Evolutionary conservation across 2,113 vertebrate species (phyloP).

Genomic region (Brachyhypopomus gauderio): DNA sequence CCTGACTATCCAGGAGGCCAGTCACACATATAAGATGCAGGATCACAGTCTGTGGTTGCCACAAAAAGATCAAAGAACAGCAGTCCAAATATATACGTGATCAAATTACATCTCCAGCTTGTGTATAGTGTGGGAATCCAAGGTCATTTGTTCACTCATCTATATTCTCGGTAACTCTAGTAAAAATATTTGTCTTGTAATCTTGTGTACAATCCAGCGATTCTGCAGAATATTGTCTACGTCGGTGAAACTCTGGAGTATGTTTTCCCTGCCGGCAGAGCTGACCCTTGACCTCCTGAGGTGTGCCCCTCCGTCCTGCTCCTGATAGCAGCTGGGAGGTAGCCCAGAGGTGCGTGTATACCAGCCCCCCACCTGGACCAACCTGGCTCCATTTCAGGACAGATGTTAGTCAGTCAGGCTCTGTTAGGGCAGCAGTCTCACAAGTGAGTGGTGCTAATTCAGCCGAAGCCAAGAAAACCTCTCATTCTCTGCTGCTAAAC

Average conservation of each 20-base stretch:
- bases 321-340: background rate
- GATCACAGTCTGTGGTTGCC: slow-evolving; percentile 15
- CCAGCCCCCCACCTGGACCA: background rate
- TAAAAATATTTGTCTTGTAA: too few relatives aligned
- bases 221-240: background rate
- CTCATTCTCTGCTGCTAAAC: background rate
- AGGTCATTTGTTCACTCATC: too few relatives aligned
- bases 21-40: slow-evolving; percentile 5
- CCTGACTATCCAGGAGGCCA: slow-evolving; percentile 43
- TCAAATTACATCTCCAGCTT: slow-evolving; percentile 26
- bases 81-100: slow-evolving; percentile 43
- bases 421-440: background rate
- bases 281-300: slow-evolving; percentile 10
- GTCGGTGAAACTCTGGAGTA: background rate
- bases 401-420: background rate
- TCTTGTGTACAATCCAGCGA: background rate
- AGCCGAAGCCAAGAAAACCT: background rate
- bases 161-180: too few relatives aligned
- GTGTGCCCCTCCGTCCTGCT: too few relatives aligned
- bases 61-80: slow-evolving; percentile 39
- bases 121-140: background rate
- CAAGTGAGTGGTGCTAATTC: background rate
- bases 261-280: slow-evolving; percentile 27
- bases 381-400: slow-evolving; percentile 16
- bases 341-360: background rate